phyloP scores from a whole-genome alignment of 2,888 invertebrate genomes.

The Dendrolimus pini region DNA sequence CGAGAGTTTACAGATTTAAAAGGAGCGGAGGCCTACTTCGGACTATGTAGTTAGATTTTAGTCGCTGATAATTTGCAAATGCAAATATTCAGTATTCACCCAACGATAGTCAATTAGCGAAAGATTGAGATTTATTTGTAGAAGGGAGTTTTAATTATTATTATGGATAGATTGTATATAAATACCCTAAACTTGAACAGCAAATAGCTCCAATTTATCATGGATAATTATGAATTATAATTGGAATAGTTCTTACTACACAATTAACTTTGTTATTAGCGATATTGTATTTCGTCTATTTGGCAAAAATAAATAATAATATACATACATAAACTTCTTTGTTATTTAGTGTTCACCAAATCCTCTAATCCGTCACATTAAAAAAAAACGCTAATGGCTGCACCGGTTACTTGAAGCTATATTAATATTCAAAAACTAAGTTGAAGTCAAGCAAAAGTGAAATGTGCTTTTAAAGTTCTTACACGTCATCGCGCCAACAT shows the following conservation, averaged over 20 bases:
- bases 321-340: background rate
- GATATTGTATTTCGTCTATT: conserved; percentile 57
- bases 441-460: too few species aligned
- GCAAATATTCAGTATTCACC: conserved; percentile 63
- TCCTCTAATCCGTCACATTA: background rate
- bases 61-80: conserved; percentile 47
- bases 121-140: conserved; percentile 69
- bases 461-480: too few species aligned
- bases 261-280: conserved; percentile 56
- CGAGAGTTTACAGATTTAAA: conserved; percentile 40
- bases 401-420: too few species aligned
- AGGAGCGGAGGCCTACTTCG: conserved; percentile 50
- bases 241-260: conserved; percentile 44
- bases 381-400: too few species aligned
- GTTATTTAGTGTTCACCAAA: background rate
- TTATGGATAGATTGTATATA: conserved; percentile 55
- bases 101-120: conserved; percentile 76
- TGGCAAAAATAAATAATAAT: conserved; percentile 1
- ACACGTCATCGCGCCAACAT: too few species aligned
- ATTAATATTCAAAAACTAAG: too few species aligned
- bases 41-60: conserved; percentile 44
- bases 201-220: conserved; percentile 28
- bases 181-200: conserved; percentile 40
- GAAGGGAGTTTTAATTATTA: conserved; percentile 46
- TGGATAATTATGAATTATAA: conserved; percentile 35